Evolutionary conservation across 2,888 invertebrate species (phyloP), one percentile per base, ranked within the genome.

Genomic region (Rhamnusium bicolor): DNA sequence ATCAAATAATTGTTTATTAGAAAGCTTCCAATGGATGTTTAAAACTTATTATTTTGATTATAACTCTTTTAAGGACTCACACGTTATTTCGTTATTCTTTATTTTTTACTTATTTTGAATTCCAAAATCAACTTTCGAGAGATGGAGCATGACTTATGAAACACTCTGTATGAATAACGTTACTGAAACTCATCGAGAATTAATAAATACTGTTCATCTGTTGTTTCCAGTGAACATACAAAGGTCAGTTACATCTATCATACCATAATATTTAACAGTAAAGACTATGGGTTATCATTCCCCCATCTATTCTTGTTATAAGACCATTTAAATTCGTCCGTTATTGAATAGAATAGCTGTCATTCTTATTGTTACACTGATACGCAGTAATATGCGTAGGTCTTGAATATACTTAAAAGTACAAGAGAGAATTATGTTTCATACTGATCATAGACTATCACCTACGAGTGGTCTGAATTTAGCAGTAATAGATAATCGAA

Each of bases 391-490:
- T 40, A 12, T 32, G 65, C 32, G 65, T 65, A 54, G 65, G 65
- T 19, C 19, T 53, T 40, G 54, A n/a, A 65, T 65, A 51, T 54
- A 54, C 65, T 65, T 65, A 65, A 65, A 65, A 65, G 58, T 58
- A 29, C 58, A 58, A 58, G 49, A 65, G 21, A 65, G 65, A 54
- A 65, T 54, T 18, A 54, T 53, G 53, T 40, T 65, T 40, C 65
- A 54, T 65, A 40, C 53, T 29, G 40, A 18, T 65, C 40, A 53
- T 65, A 65, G 53, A 29, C 18, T 65, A 65, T 65, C 65, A 65
- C 65, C 65, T 65, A 65, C 65, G 65, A 65, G 12, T 32, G 40
- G 53, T 65, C 65, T 65, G 65, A 51, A 65, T 65, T 65, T 65
- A 65, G 54, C 53, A 54, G 49, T 63, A 27, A 53, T 27, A 54